Evolutionary conservation across 2,888 invertebrate species (phyloP).

Genomic region (Xylocampa areola): DNA sequence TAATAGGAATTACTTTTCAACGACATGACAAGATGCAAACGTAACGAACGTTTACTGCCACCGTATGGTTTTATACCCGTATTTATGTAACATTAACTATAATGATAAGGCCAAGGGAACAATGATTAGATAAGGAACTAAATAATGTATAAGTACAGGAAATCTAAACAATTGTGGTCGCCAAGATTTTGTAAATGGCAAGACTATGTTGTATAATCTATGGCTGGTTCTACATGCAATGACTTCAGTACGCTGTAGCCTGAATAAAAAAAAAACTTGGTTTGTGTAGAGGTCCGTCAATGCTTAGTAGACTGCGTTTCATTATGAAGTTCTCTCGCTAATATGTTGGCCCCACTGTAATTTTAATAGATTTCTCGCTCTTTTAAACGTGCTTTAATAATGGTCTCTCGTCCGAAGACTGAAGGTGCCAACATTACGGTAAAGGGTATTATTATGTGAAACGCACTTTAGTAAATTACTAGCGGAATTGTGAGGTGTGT

Average conservation of each 20-base stretch:
- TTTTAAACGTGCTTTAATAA: too few species aligned
- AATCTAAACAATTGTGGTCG: conserved; percentile 33
- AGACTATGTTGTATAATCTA: conserved; percentile 21
- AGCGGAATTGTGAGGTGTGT: too few species aligned
- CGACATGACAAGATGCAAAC: conserved; percentile 35
- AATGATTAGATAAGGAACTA: conserved; percentile 60
- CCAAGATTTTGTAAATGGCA: conserved; percentile 29
- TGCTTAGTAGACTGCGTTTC: too few species aligned
- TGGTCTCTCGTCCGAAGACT: too few species aligned
- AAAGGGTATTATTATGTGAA: too few species aligned
- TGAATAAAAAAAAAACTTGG: too few species aligned
- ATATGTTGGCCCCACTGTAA: too few species aligned
- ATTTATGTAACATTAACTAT: conserved; percentile 47
- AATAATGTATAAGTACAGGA: conserved; percentile 46
- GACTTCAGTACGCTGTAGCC: background rate
- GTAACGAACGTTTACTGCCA: conserved; percentile 69
- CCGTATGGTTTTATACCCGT: conserved; percentile 63
- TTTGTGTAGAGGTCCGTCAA: too few species aligned
- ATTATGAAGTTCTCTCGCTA: too few species aligned
- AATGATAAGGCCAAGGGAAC: conserved; percentile 74
- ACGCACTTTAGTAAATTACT: too few species aligned
- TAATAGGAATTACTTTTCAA: conserved; percentile 22
- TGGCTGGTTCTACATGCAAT: conserved; percentile 23
- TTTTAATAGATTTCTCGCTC: too few species aligned
- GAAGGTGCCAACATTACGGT: too few species aligned